Base-by-base conservation (phyloP, 2,113 vertebrate genomes). In the Microtus montanus region DNA sequence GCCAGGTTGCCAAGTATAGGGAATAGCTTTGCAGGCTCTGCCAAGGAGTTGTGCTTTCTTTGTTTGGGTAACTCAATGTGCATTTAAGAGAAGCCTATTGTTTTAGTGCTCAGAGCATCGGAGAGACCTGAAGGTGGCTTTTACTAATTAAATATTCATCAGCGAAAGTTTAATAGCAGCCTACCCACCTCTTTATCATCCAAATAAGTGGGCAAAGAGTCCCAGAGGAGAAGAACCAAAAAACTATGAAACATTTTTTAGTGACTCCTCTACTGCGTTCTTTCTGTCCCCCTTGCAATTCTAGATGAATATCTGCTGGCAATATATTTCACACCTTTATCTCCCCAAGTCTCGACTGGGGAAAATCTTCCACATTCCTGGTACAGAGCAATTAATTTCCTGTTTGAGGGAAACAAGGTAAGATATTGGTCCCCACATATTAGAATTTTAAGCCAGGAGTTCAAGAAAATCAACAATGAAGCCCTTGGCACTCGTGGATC, bases 121-220 rank as follows among this genome's bases (percentile, higher is more conserved):
- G 54, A 93, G 41, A 92, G 33, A 78, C 63, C 68, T 20, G 3
- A 88, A 92, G 28, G 88, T 86, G 44, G 17, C 10, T 93, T 91
- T 89, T 79, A 54, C 41, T 83, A 89, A 96, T 97, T 95, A 92
- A 97, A 91, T 96, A 94, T 97, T 97, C 95, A 97, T 79, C 58
- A 70, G 41, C 52, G 89, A 97, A 95, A 15, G n/a, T 38, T 95
- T 93, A 90, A 93, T 41, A 95, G 93, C 58, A 44, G 77, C 20
- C 54, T 93, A 44, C 1, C 64, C 92, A 44, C 5, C 17, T 70
- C 24, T 80, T 93, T 58, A 71, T 13, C 64, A 38, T 44, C 38
- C 12, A 33, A 9, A 8, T 22, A 87, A 96, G 58, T 95, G 77
- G 52, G 2, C 10, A 52, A 94, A 73, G 6, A 61, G 35, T 86